Evolutionary conservation across 2,797 vertebrate genomes (phyloP).

Genomic region (Graptemys geographica): DNA sequence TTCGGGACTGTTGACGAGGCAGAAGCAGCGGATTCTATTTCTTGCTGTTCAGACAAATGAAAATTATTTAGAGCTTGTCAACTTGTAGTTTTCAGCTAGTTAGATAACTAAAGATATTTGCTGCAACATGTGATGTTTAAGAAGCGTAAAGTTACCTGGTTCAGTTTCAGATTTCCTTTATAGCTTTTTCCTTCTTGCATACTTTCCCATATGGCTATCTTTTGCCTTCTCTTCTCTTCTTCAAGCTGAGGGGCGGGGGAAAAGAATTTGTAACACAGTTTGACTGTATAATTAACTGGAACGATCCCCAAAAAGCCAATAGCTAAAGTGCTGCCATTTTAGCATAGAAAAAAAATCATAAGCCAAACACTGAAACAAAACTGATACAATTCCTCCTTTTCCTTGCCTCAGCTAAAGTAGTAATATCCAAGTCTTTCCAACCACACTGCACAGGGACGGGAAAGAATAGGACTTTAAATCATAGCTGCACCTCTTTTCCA

Average conservation of each 20-base stretch:
- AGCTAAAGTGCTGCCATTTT: background rate
- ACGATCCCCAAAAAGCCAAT: background rate
- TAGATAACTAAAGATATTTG: background rate
- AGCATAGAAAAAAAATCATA: background rate
- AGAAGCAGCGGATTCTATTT: slow-evolving; percentile 78
- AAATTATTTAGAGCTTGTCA: slow-evolving; percentile 6
- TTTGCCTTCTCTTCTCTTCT: slow-evolving; percentile 91
- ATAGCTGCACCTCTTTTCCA: background rate
- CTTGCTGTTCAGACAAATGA: slow-evolving; percentile 68
- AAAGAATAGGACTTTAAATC: background rate
- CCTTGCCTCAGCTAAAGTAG: background rate
- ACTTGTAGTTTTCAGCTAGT: background rate
- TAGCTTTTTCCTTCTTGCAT: slow-evolving; percentile 91
- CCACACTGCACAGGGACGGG: background rate
- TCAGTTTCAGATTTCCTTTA: slow-evolving; percentile 77
- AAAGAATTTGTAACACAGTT: background rate
- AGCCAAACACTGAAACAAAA: background rate
- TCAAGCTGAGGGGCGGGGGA: slow-evolving; percentile 83
- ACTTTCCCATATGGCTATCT: slow-evolving; percentile 92
- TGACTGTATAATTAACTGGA: background rate
- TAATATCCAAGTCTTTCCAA: background rate
- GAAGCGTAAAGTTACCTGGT: slow-evolving; percentile 66
- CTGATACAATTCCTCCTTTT: background rate
- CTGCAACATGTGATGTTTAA: background rate
- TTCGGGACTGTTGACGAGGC: slow-evolving; percentile 78